Percentiles rank a stretch among this genome's conserved stretches.
phyloP scores from a whole-genome alignment of 2,113 vertebrate species.

The Polypterus senegalus region DNA sequence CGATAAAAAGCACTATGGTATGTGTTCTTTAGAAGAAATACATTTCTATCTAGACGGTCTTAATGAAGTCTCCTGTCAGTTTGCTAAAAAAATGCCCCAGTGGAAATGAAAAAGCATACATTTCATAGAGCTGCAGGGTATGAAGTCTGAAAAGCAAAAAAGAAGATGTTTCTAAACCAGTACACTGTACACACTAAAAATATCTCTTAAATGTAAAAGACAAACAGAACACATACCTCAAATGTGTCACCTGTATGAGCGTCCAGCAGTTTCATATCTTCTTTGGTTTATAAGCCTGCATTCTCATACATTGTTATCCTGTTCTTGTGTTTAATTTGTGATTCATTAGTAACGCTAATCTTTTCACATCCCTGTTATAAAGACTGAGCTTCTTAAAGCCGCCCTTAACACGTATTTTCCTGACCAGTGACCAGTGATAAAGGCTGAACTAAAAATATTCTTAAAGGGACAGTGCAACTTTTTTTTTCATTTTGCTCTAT shows the following conservation, averaged over 20 bases:
- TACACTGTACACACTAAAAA: not conserved
- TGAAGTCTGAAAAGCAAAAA: not conserved
- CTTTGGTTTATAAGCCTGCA: constrained; percentile 6
- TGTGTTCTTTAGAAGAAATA: no score
- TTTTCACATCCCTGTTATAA: constrained; percentile 36
- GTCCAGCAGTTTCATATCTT: constrained; percentile 6
- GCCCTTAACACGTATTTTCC: constrained; percentile 41
- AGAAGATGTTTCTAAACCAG: not conserved
- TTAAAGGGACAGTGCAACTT: constrained; percentile 47
- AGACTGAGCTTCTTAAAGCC: constrained; percentile 35
- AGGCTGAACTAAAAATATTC: constrained; percentile 58
- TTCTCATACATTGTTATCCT: constrained; percentile 8
- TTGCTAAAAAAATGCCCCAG: no score
- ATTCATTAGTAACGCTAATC: constrained; percentile 35
- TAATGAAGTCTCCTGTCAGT: no score
- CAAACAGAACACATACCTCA: constrained; percentile 21
- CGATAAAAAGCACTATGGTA: no score
- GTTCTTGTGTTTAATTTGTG: constrained; percentile 29
- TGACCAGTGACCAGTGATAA: constrained; percentile 48
- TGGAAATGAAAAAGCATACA: no score
- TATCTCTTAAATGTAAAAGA: constrained; percentile 1
- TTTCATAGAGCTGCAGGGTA: no score
- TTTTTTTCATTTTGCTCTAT: not conserved
- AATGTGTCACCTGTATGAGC: constrained; percentile 7
- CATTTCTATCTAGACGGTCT: no score